Conservation (phyloP, 2,797 vertebrate species). For the Limosa lapponica region DNA sequence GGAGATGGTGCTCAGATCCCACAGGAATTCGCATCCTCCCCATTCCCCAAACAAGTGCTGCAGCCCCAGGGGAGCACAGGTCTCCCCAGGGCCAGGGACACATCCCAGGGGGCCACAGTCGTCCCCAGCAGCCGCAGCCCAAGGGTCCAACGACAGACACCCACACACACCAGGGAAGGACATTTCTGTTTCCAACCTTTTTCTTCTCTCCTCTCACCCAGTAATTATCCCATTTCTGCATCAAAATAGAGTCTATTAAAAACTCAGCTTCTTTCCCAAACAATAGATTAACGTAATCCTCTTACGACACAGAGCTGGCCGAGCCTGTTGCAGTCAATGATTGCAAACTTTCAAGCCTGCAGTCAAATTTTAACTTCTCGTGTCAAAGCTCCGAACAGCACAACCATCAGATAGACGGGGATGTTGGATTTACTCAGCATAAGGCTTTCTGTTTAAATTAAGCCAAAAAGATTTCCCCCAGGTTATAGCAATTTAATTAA, state of each 20-base stretch:
- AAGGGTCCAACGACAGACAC: not conserved
- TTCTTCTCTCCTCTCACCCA: not conserved
- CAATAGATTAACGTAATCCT: not conserved
- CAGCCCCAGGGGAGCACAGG: too few relatives aligned
- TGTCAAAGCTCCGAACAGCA: not conserved
- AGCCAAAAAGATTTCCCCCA: slow-evolving; percentile 26
- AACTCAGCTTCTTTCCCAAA: not conserved
- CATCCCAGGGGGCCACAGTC: not conserved
- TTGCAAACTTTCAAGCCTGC: not conserved
- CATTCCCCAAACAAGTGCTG: accelerated
- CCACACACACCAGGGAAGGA: not conserved
- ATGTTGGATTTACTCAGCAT: not conserved
- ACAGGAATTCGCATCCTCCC: accelerated
- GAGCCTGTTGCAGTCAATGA: not conserved
- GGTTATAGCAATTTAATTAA: slow-evolving; percentile 55
- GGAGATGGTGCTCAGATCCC: not conserved
- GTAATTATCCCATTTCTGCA: not conserved
- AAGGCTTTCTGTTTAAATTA: slow-evolving; percentile 8
- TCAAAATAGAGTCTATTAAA: not conserved
- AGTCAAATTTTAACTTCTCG: slow-evolving; percentile 1
- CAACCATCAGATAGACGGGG: not conserved
- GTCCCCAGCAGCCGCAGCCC: not conserved
- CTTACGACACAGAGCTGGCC: not conserved
- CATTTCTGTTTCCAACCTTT: not conserved
- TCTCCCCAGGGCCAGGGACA: not conserved